Conservation (phyloP, 2,797 vertebrate genomes). For the Astyanax mexicanus region DNA sequence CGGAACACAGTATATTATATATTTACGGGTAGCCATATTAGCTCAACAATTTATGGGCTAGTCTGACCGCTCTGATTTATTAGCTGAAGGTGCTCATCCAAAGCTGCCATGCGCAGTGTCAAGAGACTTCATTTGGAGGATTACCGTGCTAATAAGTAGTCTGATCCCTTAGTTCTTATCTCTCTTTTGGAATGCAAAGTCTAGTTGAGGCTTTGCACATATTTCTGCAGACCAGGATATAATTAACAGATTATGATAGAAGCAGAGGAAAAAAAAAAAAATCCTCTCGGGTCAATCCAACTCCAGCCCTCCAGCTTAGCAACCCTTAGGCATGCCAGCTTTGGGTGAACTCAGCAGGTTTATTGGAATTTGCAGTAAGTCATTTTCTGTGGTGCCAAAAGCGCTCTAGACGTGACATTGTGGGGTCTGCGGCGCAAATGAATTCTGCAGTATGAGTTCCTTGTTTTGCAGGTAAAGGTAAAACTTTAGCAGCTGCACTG, state of each 20-base stretch:
- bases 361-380: conserved; percentile 27
- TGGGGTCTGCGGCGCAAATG: background rate
- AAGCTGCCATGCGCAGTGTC: conserved; percentile 59
- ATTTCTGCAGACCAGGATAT: conserved; percentile 62
- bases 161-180: conserved; percentile 65
- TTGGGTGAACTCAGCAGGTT: conserved; percentile 40
- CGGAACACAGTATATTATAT: conserved; percentile 32
- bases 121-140: conserved; percentile 68
- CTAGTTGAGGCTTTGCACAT: conserved; percentile 59
- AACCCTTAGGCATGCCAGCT: conserved; percentile 49
- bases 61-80: conserved; percentile 58
- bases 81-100: conserved; percentile 53
- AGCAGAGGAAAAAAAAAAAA: conserved; percentile 54
- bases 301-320: conserved; percentile 39
- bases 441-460: background rate
- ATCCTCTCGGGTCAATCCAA: conserved; percentile 54
- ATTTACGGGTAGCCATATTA: conserved; percentile 41
- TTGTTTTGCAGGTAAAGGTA: background rate
- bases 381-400: conserved; percentile 13
- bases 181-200: conserved; percentile 65
- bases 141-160: conserved; percentile 72
- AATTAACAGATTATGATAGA: conserved; percentile 68
- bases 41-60: conserved; percentile 23
- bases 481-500: background rate
- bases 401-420: background rate